These are phyloP conservation scores for Apeltes quadracus DNA, from an alignment of 2,113 vertebrate genomes.

Conservation along the genomic window DNA sequence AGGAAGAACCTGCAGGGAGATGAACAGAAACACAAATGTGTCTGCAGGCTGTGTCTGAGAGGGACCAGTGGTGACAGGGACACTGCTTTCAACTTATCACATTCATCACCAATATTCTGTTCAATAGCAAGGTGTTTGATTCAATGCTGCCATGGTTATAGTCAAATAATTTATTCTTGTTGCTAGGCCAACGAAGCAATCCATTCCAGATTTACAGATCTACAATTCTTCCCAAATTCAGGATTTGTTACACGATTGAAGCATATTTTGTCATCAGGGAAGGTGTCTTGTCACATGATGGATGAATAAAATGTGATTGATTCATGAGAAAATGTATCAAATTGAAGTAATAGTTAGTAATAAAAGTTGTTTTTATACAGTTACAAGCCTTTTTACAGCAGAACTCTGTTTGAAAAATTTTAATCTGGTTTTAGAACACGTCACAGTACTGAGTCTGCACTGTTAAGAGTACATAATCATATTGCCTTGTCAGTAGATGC, in stretches of 20 bases:
- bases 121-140: neutral
- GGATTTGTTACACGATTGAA: neutral
- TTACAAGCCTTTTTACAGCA: no score
- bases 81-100: neutral
- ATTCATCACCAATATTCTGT: neutral
- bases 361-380: no score
- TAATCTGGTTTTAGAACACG: no score
- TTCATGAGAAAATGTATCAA: neutral
- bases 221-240: neutral
- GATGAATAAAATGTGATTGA: neutral
- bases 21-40: neutral
- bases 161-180: neutral
- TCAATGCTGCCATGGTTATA: neutral
- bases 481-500: no score
- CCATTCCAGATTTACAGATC: neutral
- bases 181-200: neutral
- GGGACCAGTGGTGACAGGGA: neutral
- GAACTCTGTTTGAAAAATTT: no score
- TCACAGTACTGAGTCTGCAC: no score
- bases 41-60: neutral
- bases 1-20: slow-evolving; percentile 85
- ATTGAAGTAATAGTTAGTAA: neutral
- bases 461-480: no score
- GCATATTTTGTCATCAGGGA: neutral
- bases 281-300: neutral